phyloP scores from a whole-genome alignment of 2,797 vertebrate species.

The Taeniopygia guttata region DNA sequence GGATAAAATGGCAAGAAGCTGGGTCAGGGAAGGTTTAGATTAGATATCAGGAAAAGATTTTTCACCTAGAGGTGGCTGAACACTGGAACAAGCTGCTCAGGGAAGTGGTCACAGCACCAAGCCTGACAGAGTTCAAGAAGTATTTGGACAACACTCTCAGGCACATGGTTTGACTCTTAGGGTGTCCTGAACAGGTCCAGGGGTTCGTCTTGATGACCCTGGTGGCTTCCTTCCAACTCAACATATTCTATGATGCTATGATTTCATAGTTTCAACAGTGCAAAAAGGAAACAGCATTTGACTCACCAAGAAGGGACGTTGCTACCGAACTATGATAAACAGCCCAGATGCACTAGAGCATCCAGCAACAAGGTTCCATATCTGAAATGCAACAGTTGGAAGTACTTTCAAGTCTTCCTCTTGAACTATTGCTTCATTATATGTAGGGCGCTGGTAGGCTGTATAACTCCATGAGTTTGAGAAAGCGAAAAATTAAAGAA shows the following conservation, averaged over 20 bases:
- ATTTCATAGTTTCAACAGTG: not conserved
- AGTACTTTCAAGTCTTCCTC: not conserved
- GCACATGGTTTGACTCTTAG: not conserved
- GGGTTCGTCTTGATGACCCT: not conserved
- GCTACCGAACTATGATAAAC: fast-evolving
- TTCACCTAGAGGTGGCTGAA: not conserved
- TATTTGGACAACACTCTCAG: not conserved
- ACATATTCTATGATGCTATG: not conserved
- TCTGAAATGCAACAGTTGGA: not conserved
- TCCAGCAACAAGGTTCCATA: not conserved
- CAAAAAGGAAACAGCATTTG: not conserved
- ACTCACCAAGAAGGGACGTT: not conserved
- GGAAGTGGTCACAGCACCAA: not conserved
- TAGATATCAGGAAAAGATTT: not conserved
- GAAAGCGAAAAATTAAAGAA: not conserved
- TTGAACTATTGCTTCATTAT: not conserved
- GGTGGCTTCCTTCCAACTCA: not conserved
- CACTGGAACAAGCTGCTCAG: not conserved
- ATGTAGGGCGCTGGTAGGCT: not conserved
- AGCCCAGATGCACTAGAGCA: not conserved
- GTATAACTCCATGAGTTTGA: not conserved
- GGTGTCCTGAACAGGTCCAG: not conserved
- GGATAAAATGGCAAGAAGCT: not conserved
- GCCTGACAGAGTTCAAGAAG: not conserved
- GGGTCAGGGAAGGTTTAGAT: not conserved